Evolutionary conservation across 1,140 invertebrate genomes (phyloP), one percentile per base, ranked within the genome.

Genomic region (Phortica variegata): DNA sequence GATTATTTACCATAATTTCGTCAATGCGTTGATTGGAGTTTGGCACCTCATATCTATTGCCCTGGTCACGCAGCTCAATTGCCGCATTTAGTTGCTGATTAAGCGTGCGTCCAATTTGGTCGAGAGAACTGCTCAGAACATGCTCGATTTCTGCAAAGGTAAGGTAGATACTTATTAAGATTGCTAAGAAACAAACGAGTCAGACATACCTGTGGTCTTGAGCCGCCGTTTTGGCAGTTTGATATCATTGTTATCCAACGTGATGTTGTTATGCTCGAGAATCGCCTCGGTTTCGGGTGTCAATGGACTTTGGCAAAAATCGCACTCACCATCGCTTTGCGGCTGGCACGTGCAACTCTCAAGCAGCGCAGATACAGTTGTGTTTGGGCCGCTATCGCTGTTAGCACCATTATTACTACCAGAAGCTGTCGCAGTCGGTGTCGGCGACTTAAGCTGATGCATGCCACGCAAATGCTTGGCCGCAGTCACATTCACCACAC

Each of bases 401-500:
- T 26, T 26, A 26, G 5, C 5, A 5, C 23, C 10, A 10, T 10
- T 26, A 10, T 10, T 26, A 10, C 23, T 26, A 26, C 23, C 23
- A 5, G 23, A 26, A n/a, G n/a, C n/a, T n/a, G n/a, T n/a, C 10
- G 23, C 10, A 26, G 5, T 26, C 10, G 23, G 23, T 6, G 5
- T 26, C 13, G 65, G 52, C 8, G 58, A 60, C 17, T 56, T 60
- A 6, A 10, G 54, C 37, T 50, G 18, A 18, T 61, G 60, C 7
- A 55, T 40, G 13, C 51, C 50, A 3, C 63, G 66, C n/a, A 74
- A 41, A 53, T 58, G 58, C n/a, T 72, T 74, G 0, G 57, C 65
- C 3, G 63, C 68, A 21, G 65, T 69, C 2, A 61, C 52, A 47
- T 76, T 73, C 2, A 73, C 63, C n/a, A 76, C 60, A 18, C 58